Base-by-base conservation (phyloP, 1,140 invertebrate genomes). In the Pseudomyrmex gracilis region DNA sequence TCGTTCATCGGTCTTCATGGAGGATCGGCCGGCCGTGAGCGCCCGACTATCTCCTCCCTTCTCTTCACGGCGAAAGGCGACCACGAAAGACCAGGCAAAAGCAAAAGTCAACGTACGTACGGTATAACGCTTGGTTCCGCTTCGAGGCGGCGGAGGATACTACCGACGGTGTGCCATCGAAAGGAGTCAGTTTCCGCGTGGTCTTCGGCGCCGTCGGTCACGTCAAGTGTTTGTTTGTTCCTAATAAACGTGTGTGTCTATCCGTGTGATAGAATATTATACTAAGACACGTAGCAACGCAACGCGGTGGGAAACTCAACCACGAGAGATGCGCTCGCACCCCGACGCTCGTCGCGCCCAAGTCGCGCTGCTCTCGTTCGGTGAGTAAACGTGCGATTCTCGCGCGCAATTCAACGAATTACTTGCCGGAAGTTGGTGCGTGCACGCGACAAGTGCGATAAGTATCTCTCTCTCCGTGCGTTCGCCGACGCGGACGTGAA, bases 141-240 rank as follows among this genome's bases (percentile, higher is more conserved):
- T 90, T 83, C 70, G 86, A 73, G 49, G 64, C 70, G 84, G 55
- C 83, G 90, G 34, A 85, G 90, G 82, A 87, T 91, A 91, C 90
- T 85, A 87, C 64, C 86, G 82, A 87, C 87, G 51, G 78, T 67
- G 74, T 86, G 84, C 86, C 86, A 85, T 84, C 84, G 86, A 90
- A 86, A 90, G 88, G 74, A 86, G 85, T 89, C 93, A 94, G 92
- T 93, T 93, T 93, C 90, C 92, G 90, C 83, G 91, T 93, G 87
- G 91, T 93, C 91, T 91, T 74, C 87, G 9, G 88, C 70, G 55
- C 82, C 89, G 89, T 91, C 85, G 85, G 61, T 74, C 68, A 70
- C 82, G 73, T 34, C 73, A 60, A 15, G 67, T 82, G 66, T 60
- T 17, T 24, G 24, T 24, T 4, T 22, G 47, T 24, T 70, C 64